A percentile compares a stretch with the other conserved stretches of the same genome.
phyloP scores from a whole-genome alignment of 2,113 vertebrate species.

The Petroica traversi region DNA sequence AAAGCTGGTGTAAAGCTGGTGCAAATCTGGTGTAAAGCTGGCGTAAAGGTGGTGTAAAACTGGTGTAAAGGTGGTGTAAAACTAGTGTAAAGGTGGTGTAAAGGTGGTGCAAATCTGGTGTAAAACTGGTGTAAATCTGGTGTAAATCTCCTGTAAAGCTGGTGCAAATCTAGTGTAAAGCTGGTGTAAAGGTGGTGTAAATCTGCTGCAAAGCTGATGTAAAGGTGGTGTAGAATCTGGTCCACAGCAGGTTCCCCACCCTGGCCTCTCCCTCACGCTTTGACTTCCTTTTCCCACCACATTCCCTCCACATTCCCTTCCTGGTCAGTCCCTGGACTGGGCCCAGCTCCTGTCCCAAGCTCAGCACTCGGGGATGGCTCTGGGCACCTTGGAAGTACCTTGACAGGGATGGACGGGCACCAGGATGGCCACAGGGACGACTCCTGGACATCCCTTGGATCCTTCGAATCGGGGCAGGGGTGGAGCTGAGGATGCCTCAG shows the following conservation, averaged over 20 bases:
- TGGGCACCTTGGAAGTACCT: accelerated
- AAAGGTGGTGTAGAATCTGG: neutral
- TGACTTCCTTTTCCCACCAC: neutral
- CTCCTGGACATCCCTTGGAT: neutral
- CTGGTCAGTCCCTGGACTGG: neutral
- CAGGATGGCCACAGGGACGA: neutral
- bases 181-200: too few relatives aligned
- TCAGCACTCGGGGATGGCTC: neutral
- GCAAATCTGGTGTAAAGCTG: too few relatives aligned
- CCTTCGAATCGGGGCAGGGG: neutral
- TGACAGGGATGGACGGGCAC: neutral
- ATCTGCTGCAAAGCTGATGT: neutral
- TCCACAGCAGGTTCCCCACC: neutral
- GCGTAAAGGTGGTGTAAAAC: too few relatives aligned
- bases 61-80: too few relatives aligned
- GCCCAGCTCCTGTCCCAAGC: neutral
- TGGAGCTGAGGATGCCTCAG: neutral
- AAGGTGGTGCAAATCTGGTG: too few relatives aligned
- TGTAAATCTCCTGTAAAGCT: too few relatives aligned
- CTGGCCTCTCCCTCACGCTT: accelerated
- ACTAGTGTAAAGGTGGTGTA: too few relatives aligned
- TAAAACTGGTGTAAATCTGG: too few relatives aligned
- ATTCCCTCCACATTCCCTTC: accelerated
- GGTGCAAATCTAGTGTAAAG: too few relatives aligned
- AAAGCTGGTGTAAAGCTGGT: too few relatives aligned